A percentile compares a stretch with the other conserved stretches of the same genome.
Conservation (phyloP, 37 sponge, comb jelly and placozoan species). For the Ianthella basta region DNA sequence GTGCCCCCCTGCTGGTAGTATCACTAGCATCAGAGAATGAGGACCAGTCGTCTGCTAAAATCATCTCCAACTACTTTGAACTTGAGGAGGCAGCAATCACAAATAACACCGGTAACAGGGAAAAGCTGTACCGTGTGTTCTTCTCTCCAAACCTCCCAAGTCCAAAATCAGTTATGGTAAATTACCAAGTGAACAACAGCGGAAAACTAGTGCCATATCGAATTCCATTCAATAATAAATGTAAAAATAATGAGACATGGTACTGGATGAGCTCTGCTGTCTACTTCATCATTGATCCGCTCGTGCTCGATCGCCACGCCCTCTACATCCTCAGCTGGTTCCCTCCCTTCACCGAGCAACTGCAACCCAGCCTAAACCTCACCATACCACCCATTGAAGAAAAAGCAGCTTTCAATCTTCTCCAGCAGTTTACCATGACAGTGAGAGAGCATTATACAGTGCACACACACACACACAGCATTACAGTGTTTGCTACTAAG, state of each 20-base stretch:
- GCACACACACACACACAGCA: no score
- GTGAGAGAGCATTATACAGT: background rate
- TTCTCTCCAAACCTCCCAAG: background rate
- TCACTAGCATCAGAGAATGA: no score
- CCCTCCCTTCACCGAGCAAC: background rate
- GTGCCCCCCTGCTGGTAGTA: no score
- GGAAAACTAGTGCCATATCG: background rate
- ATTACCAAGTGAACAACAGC: background rate
- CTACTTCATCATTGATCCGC: slow-evolving; percentile 4
- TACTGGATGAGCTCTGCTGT: slow-evolving; percentile 22
- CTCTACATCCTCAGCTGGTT: background rate
- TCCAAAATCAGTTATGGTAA: background rate
- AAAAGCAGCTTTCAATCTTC: background rate
- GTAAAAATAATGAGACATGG: background rate
- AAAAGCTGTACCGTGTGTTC: background rate
- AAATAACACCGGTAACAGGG: background rate
- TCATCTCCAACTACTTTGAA: no score
- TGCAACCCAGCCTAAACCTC: background rate
- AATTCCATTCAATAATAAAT: no score
- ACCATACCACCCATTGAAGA: background rate
- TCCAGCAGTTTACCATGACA: slow-evolving; percentile 17
- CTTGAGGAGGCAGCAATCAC: background rate
- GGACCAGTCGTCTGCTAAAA: no score
- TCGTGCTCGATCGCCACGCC: background rate
- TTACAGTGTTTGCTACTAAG: no score